phyloP scores from a whole-genome alignment of 1,140 invertebrate species.

The Trichonephila inaurata region DNA sequence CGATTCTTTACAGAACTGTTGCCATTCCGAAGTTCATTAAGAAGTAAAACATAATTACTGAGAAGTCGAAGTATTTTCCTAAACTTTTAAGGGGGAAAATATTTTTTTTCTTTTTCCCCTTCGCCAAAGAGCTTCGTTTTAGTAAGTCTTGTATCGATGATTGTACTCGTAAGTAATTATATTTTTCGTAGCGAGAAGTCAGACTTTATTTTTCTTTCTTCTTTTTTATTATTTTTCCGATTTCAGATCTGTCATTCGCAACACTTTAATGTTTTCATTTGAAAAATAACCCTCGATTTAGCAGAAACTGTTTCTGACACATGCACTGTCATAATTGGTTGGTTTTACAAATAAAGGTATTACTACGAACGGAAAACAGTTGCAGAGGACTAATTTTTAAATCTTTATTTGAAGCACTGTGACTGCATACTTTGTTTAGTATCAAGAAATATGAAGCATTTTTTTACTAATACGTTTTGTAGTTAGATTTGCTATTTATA shows the following conservation, averaged over 20 bases:
- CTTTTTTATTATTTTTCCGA: background rate
- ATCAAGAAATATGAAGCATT: background rate
- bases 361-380: background rate
- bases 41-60: constrained; percentile 11
- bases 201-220: background rate
- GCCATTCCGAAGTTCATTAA: constrained; percentile 22
- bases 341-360: background rate
- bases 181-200: background rate
- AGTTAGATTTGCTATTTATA: background rate
- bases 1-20: constrained; percentile 1
- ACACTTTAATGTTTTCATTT: background rate
- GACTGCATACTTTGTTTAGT: background rate
- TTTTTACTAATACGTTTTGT: background rate
- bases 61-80: background rate
- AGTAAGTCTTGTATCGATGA: background rate
- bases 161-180: background rate
- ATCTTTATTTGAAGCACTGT: background rate
- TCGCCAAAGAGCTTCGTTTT: background rate
- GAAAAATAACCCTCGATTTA: background rate
- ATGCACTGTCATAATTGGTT: background rate
- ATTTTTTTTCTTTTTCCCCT: background rate
- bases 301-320: background rate
- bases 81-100: background rate
- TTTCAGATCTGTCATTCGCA: constrained; percentile 9
- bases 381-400: background rate